phyloP scores from a whole-genome alignment of 2,797 vertebrate genomes.

The Rhinella marina region DNA sequence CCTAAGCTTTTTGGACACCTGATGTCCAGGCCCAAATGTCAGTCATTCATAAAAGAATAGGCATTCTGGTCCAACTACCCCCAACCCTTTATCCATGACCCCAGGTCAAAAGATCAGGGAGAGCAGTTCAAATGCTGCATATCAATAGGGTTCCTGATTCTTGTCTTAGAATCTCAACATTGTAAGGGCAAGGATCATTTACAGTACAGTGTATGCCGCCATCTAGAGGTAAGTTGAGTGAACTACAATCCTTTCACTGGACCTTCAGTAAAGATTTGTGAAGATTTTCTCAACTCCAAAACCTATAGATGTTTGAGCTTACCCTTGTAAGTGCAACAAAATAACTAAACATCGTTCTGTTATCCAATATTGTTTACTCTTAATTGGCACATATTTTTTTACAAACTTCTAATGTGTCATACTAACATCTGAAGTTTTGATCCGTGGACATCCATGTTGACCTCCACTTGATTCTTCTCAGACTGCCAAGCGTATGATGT shows the following conservation, averaged over 20 bases:
- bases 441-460: too few relatives aligned
- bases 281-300: too few relatives aligned
- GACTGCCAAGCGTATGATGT: too few relatives aligned
- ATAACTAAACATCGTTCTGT: too few relatives aligned
- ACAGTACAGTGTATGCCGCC: background rate
- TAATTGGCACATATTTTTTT: too few relatives aligned
- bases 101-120: slow-evolving; percentile 26
- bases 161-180: background rate
- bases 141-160: slow-evolving; percentile 13
- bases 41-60: slow-evolving; percentile 5
- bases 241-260: background rate
- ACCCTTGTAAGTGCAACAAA: too few relatives aligned
- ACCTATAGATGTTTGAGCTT: too few relatives aligned
- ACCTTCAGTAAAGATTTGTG: too few relatives aligned
- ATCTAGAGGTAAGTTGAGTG: background rate
- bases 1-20: background rate
- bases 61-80: background rate
- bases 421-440: too few relatives aligned
- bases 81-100: slow-evolving; percentile 19
- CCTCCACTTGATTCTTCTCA: too few relatives aligned
- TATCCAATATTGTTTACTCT: too few relatives aligned
- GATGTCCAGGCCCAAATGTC: slow-evolving; percentile 12
- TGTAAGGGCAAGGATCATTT: background rate
- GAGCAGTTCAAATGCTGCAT: slow-evolving; percentile 22
- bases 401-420: too few relatives aligned